phyloP scores from a whole-genome alignment of 2,113 vertebrate species.

The Cyanistes caeruleus region DNA sequence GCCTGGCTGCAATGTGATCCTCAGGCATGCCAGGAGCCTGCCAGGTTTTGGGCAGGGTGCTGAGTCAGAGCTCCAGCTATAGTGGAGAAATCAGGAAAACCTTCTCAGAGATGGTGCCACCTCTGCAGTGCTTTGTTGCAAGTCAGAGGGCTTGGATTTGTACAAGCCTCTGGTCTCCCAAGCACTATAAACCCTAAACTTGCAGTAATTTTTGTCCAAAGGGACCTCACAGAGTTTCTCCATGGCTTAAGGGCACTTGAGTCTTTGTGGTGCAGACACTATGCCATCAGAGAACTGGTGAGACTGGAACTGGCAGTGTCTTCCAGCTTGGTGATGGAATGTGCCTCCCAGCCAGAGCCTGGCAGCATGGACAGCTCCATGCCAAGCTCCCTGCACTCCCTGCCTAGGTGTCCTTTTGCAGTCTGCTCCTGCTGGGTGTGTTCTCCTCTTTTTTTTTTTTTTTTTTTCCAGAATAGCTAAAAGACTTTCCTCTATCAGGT shows the following conservation, averaged over 20 bases:
- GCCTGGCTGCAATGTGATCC: not conserved
- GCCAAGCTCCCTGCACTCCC: not conserved
- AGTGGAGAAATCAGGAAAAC: not conserved
- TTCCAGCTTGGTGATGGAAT: not conserved
- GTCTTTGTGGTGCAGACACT: not conserved
- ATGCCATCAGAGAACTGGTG: not conserved
- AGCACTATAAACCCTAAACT: not conserved
- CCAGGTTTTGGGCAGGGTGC: not conserved
- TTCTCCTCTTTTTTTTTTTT: not conserved
- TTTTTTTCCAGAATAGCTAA: not conserved
- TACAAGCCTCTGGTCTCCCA: not conserved
- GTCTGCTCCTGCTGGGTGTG: not conserved
- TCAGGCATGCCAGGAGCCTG: not conserved
- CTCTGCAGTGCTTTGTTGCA: not conserved
- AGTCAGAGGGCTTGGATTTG: not conserved
- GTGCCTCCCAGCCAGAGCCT: not conserved
- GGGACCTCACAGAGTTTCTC: not conserved
- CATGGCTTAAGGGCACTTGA: not conserved
- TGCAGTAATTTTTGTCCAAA: not conserved
- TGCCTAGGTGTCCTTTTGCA: not conserved
- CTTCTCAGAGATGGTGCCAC: not conserved
- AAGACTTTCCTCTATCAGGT: not conserved
- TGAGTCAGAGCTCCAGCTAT: constrained; percentile 21
- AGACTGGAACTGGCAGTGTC: not conserved
- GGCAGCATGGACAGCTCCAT: not conserved